Evolutionary conservation across 2,888 invertebrate species (phyloP).

Genomic region (Leptinotarsa tumamoca): DNA sequence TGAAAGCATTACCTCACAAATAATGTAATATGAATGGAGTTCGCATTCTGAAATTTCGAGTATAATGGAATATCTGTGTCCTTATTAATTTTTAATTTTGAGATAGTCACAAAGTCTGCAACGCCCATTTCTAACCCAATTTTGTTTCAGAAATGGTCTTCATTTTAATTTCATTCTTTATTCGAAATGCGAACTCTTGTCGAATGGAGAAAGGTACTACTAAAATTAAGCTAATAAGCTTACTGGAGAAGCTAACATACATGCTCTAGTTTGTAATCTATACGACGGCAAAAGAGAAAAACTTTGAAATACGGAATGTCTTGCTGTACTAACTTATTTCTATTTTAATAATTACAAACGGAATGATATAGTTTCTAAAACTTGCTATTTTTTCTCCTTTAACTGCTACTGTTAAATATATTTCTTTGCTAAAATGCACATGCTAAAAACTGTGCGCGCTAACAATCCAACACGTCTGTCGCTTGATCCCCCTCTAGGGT

Average conservation of each 20-base stretch:
- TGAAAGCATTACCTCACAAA: conserved; percentile 2
- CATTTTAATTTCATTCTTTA: background rate
- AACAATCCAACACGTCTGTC: conserved; percentile 44
- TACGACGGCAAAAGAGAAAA: conserved; percentile 40
- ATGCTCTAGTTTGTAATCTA: conserved; percentile 25
- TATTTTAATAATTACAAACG: conserved; percentile 13
- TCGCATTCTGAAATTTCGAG: background rate
- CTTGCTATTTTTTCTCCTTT: background rate
- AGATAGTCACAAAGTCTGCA: too few relatives aligned
- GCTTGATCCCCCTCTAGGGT: conserved; percentile 15
- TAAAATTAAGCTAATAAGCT: conserved; percentile 2
- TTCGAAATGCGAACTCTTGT: background rate
- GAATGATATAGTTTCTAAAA: conserved; percentile 8
- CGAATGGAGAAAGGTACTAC: conserved; percentile 14
- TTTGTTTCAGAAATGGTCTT: background rate
- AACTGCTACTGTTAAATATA: conserved; percentile 52
- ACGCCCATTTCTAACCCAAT: background rate
- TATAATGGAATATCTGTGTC: background rate
- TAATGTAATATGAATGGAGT: background rate
- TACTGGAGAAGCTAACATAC: conserved; percentile 31
- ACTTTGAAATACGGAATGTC: conserved; percentile 41
- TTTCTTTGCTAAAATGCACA: conserved; percentile 47
- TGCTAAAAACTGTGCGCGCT: conserved; percentile 47
- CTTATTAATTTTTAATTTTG: background rate
- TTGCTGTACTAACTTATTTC: conserved; percentile 20